Evolutionary conservation across 2,888 invertebrate genomes (phyloP).

Genomic region (Synergus umbraculus): DNA sequence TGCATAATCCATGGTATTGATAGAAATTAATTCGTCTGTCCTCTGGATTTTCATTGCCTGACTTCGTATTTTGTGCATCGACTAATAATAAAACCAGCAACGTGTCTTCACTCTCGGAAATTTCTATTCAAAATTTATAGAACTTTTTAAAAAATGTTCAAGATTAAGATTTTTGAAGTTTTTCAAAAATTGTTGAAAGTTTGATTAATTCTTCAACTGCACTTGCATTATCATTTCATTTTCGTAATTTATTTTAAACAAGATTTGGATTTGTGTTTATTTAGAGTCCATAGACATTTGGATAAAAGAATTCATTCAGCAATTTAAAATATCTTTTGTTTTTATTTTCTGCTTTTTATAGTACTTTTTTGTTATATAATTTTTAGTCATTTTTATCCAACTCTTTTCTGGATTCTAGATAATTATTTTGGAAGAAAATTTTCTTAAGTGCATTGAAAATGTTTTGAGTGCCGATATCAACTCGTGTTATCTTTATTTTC

Average conservation of each 20-base stretch:
- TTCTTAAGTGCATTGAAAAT: constrained; percentile 19
- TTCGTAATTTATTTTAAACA: background rate
- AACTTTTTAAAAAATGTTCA: background rate
- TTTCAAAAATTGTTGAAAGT: background rate
- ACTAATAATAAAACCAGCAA: constrained; percentile 11
- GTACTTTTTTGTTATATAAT: background rate
- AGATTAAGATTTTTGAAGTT: background rate
- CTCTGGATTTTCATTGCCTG: background rate
- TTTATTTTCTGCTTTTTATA: background rate
- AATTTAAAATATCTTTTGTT: background rate
- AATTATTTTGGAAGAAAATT: constrained; percentile 38
- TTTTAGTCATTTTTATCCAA: background rate
- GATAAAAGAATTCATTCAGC: background rate
- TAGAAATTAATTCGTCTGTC: background rate
- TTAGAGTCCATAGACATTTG: background rate
- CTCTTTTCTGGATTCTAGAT: constrained; percentile 42
- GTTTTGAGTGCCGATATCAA: constrained; percentile 41
- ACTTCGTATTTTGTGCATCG: background rate
- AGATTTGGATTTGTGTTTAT: background rate
- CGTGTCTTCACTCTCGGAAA: background rate
- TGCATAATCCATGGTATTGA: background rate
- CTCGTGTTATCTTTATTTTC: constrained; percentile 41
- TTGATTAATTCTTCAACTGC: background rate
- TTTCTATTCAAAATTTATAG: background rate
- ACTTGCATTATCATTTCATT: background rate